These are phyloP conservation scores for Ceratothoa steindachneri DNA, from an alignment of 2,888 invertebrate species.

Conservation along the genomic window DNA sequence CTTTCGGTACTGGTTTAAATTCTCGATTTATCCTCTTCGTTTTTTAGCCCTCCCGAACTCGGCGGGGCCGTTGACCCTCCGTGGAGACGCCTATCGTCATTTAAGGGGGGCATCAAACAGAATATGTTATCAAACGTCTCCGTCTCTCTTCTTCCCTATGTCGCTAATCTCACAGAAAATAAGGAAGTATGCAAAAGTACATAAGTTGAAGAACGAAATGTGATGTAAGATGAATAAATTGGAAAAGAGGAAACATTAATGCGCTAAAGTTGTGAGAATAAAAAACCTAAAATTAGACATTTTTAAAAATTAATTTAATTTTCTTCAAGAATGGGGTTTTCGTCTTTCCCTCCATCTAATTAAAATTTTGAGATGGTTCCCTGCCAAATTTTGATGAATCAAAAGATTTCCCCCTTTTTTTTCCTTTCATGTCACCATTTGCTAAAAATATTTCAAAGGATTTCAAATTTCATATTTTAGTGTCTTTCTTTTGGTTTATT, in stretches of 20 bases:
- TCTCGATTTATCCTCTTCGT: too few species aligned
- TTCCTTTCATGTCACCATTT: not conserved
- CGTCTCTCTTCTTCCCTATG: too few species aligned
- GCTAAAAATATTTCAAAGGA: not conserved
- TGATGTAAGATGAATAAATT: not conserved
- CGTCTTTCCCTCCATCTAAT: not conserved
- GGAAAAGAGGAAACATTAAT: not conserved
- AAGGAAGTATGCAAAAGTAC: too few species aligned
- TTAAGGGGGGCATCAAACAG: too few species aligned
- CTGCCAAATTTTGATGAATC: constrained; percentile 12
- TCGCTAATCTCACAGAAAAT: too few species aligned
- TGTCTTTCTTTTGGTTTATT: not conserved
- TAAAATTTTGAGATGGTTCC: constrained; percentile 8
- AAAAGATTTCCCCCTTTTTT: not conserved
- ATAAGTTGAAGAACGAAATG: not conserved
- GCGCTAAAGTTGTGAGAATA: constrained; percentile 1
- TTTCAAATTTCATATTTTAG: not conserved
- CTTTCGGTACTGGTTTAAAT: too few species aligned
- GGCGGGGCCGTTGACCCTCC: too few species aligned
- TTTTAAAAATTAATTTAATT: not conserved
- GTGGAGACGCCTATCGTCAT: too few species aligned
- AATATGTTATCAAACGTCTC: too few species aligned
- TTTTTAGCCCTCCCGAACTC: too few species aligned
- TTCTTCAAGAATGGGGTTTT: not conserved
- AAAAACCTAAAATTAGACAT: not conserved